Conservation (phyloP, 2,113 vertebrate species). For the Indicator maculatus region DNA sequence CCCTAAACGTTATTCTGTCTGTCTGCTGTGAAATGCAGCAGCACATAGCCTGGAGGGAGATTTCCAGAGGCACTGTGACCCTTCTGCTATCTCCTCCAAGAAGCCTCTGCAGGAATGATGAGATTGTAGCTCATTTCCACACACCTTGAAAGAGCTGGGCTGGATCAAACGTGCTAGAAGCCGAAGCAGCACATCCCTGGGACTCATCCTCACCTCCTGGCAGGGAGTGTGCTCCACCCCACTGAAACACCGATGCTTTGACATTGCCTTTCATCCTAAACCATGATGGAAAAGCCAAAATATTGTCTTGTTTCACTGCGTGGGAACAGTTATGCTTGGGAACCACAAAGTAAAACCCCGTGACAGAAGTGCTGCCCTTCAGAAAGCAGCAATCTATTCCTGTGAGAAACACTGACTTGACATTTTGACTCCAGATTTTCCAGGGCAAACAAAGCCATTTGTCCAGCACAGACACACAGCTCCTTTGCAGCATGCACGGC, state of each 20-base stretch:
- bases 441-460: slow-evolving; percentile 35
- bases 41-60: slow-evolving; percentile 52
- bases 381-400: slow-evolving; percentile 20
- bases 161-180: slow-evolving; percentile 47
- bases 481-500: neutral
- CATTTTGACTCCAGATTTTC: slow-evolving; percentile 43
- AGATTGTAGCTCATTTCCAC: slow-evolving; percentile 63
- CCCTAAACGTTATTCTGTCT: slow-evolving; percentile 57
- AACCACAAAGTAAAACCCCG: neutral
- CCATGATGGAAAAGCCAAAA: slow-evolving; percentile 15
- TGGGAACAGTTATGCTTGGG: neutral
- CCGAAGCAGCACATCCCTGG: neutral
- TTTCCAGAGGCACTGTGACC: slow-evolving; percentile 58
- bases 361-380: neutral
- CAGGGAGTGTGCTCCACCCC: neutral
- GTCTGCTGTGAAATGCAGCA: slow-evolving; percentile 39
- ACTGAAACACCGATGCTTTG: neutral
- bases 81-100: slow-evolving; percentile 45
- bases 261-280: neutral
- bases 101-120: slow-evolving; percentile 28
- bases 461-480: neutral
- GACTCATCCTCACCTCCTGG: neutral
- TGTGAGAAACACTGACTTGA: neutral
- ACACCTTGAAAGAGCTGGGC: slow-evolving; percentile 32
- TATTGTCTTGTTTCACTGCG: neutral